Evolutionary conservation across 1,140 invertebrate species (phyloP).

Genomic region (Apis laboriosa): DNA sequence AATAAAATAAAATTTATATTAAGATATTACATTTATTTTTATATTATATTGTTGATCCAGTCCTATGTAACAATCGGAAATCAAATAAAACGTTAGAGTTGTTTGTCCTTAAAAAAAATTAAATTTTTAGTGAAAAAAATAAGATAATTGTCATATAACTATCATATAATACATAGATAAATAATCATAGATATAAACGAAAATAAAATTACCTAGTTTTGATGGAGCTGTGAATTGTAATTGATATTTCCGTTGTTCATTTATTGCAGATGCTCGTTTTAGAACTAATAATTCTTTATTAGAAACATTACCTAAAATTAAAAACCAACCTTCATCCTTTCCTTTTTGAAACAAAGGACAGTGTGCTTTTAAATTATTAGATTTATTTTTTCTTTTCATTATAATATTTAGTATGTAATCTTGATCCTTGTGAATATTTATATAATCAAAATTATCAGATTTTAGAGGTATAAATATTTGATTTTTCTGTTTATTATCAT

Average conservation of each 20-base stretch:
- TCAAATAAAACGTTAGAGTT: conserved; percentile 91
- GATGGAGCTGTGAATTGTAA: conserved; percentile 86
- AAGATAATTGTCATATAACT: conserved; percentile 23
- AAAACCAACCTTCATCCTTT: conserved; percentile 98
- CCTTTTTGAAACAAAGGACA: conserved; percentile 94
- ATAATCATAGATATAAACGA: conserved; percentile 27
- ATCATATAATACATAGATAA: conserved; percentile 16
- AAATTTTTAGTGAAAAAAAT: conserved; percentile 4
- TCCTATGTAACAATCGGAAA: conserved; percentile 97
- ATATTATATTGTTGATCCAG: conserved; percentile 96
- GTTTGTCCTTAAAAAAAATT: conserved; percentile 83
- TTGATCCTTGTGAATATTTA: conserved; percentile 85
- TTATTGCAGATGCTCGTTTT: conserved; percentile 83
- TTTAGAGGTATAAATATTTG: conserved; percentile 79
- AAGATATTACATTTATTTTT: conserved; percentile 82
- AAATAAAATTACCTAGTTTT: conserved; percentile 78
- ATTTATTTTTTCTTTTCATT: conserved; percentile 79
- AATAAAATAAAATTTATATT: neutral
- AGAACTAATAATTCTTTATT: conserved; percentile 91
- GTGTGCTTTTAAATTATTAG: conserved; percentile 83
- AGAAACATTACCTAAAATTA: conserved; percentile 90
- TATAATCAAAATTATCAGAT: conserved; percentile 77
- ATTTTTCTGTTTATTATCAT: conserved; percentile 70
- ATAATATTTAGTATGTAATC: conserved; percentile 88
- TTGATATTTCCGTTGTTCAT: conserved; percentile 78